Base-by-base conservation (phyloP, 2,797 vertebrate species). In the Meriones psammophilus region DNA sequence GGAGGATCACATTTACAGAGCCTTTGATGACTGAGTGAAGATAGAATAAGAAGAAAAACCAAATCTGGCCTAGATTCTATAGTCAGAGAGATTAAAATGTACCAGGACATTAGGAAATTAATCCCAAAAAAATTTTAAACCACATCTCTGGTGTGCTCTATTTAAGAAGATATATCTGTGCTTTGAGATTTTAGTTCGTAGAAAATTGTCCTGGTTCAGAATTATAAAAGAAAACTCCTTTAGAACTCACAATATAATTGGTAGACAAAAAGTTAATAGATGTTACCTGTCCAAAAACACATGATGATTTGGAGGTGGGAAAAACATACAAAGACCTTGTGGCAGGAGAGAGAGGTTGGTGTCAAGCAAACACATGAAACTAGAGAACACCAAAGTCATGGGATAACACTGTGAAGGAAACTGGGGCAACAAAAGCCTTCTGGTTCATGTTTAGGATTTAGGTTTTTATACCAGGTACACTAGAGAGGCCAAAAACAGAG, bases 341-440 rank as follows among this genome's bases (percentile, higher is more conserved):
- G 28, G 39, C 26, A 86, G 83, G 50, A 30, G 18, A 56, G 8
- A 36, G 46, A 68, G 14, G 30, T 30, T 93, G 42, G 8, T 39
- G 0, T 54, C 2, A 24, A 36, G 10, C n/a, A n/a, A 80, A 62
- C 15, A 2, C 0, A 0, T 3, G 42, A 66, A 33, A 24, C 13
- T 58, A 6, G 15, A 86, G 39, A 81, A 86, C 46, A 68, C 10
- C 12, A 3, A 54, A 84, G 26, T 36, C 26, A 20, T 42, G 60
- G 36, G 4, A 4, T 64, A 26, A 84, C 33, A 36, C 30, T 85
- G 1, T 71, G 30, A 80, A 66, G 33, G 54, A 80, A 54, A 71
- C 5, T 28, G 56, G 6, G 22, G 12, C 26, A 50, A 77, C 0
- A n/a, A 24, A 95, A 2, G 14, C 5, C 64, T 76, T 89, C 50